Evolutionary conservation across 2,113 vertebrate genomes (phyloP).

Genomic region (Odocoileus hemionus): DNA sequence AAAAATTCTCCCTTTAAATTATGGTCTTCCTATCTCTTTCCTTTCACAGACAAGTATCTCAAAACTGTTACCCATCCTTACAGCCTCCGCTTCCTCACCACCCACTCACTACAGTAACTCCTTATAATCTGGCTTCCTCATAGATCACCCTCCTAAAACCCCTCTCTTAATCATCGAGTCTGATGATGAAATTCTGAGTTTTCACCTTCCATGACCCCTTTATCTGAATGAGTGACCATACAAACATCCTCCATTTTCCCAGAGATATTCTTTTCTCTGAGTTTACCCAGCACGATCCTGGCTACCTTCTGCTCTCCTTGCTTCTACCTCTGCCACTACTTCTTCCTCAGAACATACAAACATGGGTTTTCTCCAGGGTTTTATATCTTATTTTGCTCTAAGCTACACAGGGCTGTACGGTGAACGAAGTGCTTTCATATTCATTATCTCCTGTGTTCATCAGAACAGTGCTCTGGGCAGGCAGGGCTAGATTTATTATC

Average conservation of each 20-base stretch:
- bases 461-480: background rate
- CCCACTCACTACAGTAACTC: constrained; percentile 2
- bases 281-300: background rate
- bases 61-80: constrained; percentile 25
- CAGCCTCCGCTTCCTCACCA: constrained; percentile 16
- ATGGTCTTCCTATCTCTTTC: background rate
- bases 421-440: background rate
- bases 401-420: background rate
- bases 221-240: background rate
- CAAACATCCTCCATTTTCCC: background rate
- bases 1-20: constrained; percentile 39
- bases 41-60: constrained; percentile 45
- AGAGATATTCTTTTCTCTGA: background rate
- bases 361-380: background rate
- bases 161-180: background rate
- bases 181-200: background rate
- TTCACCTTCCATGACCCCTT: background rate
- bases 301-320: background rate
- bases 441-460: constrained; percentile 31
- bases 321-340: background rate
- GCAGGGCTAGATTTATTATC: constrained; percentile 39
- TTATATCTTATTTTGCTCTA: background rate
- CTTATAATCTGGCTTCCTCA: background rate
- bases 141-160: background rate
- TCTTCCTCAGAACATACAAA: background rate